phyloP scores from a whole-genome alignment of 2,888 invertebrate species.

The Patella ulyssiponensis region DNA sequence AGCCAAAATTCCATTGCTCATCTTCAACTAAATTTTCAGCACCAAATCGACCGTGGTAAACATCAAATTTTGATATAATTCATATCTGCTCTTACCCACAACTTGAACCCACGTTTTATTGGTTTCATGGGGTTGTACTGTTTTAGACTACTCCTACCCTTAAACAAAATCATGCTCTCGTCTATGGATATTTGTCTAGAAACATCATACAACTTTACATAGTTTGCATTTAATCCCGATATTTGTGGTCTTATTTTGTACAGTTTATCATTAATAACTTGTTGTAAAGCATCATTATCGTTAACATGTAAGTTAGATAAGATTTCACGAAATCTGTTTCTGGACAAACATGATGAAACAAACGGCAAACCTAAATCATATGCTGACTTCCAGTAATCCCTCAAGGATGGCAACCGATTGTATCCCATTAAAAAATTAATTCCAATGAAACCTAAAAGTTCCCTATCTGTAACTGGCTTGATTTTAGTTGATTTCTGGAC shows the following conservation, averaged over 20 bases:
- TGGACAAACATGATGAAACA: background rate
- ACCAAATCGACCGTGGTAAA: background rate
- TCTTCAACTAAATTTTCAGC: background rate
- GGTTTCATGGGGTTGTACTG: background rate
- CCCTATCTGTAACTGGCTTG: background rate
- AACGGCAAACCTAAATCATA: background rate
- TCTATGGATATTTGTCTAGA: background rate
- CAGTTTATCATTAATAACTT: background rate
- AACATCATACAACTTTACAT: background rate
- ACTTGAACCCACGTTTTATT: background rate
- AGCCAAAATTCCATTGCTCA: constrained; percentile 6
- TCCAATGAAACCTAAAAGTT: background rate
- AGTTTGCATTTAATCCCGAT: background rate
- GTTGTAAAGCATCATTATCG: background rate
- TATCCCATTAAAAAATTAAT: background rate
- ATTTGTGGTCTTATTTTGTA: background rate
- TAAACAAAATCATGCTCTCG: constrained; percentile 1
- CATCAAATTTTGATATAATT: background rate
- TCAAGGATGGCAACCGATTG: background rate
- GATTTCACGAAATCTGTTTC: background rate
- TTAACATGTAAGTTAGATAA: background rate
- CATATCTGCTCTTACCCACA: background rate
- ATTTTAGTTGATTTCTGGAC: background rate
- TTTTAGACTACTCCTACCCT: background rate
- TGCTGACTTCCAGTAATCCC: background rate